Evolutionary conservation across 2,113 vertebrate genomes (phyloP).

Genomic region (Nicator chloris): DNA sequence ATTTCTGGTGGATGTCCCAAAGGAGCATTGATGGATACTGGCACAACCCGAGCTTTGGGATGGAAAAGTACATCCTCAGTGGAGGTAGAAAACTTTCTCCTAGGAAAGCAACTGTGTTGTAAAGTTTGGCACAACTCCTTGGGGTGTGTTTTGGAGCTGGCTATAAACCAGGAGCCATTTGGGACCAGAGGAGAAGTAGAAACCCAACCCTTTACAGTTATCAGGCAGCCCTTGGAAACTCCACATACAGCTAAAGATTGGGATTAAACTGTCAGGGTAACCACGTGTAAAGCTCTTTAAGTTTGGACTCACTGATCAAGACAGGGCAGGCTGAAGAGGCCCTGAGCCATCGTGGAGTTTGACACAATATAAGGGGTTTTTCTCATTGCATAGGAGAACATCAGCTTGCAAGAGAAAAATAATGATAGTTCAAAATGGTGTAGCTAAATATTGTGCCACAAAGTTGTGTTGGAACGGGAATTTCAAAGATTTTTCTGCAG

Average conservation of each 20-base stretch:
- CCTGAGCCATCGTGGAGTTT: neutral
- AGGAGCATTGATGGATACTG: neutral
- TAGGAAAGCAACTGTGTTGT: neutral
- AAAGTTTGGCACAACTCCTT: neutral
- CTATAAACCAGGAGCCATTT: neutral
- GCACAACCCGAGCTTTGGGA: neutral
- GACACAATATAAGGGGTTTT: rapidly evolving
- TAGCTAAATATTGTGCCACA: neutral
- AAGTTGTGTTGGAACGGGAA: neutral
- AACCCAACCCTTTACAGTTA: neutral
- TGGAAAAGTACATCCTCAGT: neutral
- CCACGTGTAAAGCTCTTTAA: neutral
- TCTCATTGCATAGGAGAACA: neutral
- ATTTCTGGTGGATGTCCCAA: neutral
- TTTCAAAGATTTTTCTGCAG: neutral
- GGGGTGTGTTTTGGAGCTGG: neutral
- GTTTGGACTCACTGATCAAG: neutral
- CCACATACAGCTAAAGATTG: neutral
- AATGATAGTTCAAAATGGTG: neutral
- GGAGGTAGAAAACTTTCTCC: neutral
- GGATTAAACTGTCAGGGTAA: neutral
- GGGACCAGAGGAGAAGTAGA: neutral
- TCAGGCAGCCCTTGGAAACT: neutral
- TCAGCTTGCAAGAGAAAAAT: neutral
- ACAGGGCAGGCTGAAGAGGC: neutral